Percentiles rank a stretch among this genome's conserved stretches.
Conservation (phyloP, 1,140 invertebrate species). For the Drosophila novamexicana region DNA sequence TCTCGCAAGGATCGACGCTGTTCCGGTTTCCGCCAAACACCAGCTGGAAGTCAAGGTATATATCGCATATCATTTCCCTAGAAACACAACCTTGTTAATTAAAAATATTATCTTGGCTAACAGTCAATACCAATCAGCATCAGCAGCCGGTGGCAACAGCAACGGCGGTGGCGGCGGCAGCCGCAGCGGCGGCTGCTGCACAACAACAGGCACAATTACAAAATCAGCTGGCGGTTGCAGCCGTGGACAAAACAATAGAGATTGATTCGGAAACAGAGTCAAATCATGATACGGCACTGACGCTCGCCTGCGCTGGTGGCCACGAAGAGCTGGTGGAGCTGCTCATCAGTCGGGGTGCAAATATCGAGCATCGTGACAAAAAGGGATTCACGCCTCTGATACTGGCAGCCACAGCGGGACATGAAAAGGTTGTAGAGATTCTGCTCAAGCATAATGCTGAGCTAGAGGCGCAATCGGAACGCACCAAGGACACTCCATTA, state of each 20-base stretch:
- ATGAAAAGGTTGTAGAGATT: conserved; percentile 97
- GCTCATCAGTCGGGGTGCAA: conserved; percentile 94
- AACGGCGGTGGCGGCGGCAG: conserved; percentile 34
- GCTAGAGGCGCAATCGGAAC: conserved; percentile 98
- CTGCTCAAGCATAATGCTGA: conserved; percentile 96
- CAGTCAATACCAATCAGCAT: conserved; percentile 72
- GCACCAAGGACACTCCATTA: conserved; percentile 99
- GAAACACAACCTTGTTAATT: neutral
- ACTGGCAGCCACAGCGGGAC: conserved; percentile 97
- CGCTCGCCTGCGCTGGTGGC: conserved; percentile 98
- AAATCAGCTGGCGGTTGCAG: conserved; percentile 84
- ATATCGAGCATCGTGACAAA: conserved; percentile 99
- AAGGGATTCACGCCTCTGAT: conserved; percentile 99
- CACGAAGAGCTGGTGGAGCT: conserved; percentile 98
- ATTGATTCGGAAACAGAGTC: conserved; percentile 98
- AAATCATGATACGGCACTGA: conserved; percentile 99
- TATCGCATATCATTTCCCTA: neutral
- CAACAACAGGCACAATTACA: conserved; percentile 77
- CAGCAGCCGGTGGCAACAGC: conserved; percentile 72
- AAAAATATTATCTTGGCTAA: neutral
- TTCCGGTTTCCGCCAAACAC: conserved; percentile 82
- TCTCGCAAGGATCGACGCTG: conserved; percentile 81
- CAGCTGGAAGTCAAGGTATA: conserved; percentile 85
- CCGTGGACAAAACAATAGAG: conserved; percentile 90
- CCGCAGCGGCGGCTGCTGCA: conserved; percentile 54